These are phyloP conservation scores for Meandrusa payeni DNA, from an alignment of 2,888 invertebrate genomes.

Conservation along the genomic window DNA sequence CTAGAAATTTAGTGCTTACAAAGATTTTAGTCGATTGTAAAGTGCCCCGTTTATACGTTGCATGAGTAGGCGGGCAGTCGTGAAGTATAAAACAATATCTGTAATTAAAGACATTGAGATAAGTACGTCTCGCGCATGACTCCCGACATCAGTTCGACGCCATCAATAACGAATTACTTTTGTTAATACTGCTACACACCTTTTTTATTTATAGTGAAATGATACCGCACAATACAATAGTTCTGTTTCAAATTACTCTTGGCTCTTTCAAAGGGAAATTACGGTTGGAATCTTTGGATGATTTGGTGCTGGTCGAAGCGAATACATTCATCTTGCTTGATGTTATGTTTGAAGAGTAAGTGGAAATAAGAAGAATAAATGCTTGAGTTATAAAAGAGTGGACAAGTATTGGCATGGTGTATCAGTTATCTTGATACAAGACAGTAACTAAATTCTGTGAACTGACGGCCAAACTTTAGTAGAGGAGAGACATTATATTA, in stretches of 20 bases:
- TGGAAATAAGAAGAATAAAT: too few relatives aligned
- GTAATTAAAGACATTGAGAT: constrained; percentile 65
- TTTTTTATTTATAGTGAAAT: constrained; percentile 29
- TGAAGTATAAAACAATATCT: constrained; percentile 43
- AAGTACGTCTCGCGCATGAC: constrained; percentile 57
- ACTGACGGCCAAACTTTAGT: too few relatives aligned
- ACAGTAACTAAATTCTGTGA: too few relatives aligned
- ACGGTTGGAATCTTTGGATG: constrained; percentile 14
- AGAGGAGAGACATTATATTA: too few relatives aligned
- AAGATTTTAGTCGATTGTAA: not conserved
- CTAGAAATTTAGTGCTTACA: too few relatives aligned
- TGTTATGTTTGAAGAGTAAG: constrained; percentile 2
- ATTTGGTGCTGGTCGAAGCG: too few relatives aligned
- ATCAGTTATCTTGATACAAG: too few relatives aligned
- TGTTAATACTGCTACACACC: constrained; percentile 46
- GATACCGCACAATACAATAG: constrained; percentile 23
- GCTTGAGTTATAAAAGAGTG: too few relatives aligned
- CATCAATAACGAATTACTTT: constrained; percentile 75
- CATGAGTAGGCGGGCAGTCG: constrained; percentile 32
- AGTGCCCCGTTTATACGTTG: not conserved
- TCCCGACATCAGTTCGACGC: constrained; percentile 46
- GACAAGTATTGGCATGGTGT: too few relatives aligned
- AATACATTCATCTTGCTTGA: constrained; percentile 15
- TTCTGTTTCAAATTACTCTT: constrained; percentile 32
- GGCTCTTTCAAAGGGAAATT: constrained; percentile 37